A percentile compares a stretch with the other conserved stretches of the same genome.
Evolutionary conservation across 2,113 vertebrate species (phyloP).

Genomic region (Onychostruthus taczanowskii): DNA sequence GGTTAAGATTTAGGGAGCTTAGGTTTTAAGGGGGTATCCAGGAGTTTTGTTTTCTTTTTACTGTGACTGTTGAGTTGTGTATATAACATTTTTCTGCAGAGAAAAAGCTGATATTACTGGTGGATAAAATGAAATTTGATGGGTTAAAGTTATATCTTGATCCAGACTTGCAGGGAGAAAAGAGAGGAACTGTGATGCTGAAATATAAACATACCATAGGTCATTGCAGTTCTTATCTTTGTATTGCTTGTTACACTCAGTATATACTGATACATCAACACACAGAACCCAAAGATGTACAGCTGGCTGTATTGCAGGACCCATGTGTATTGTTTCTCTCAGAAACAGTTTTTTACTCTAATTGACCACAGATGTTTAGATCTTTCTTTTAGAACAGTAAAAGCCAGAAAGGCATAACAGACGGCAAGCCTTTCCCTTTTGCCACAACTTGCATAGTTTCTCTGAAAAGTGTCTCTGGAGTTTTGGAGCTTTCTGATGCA

Average conservation of each 20-base stretch:
- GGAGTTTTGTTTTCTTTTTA: constrained; percentile 57
- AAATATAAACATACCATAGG: not conserved
- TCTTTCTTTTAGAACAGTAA: not conserved
- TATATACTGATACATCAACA: not conserved
- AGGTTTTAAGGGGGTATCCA: constrained; percentile 44
- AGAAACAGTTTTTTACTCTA: not conserved
- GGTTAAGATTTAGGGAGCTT: constrained; percentile 42
- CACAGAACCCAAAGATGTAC: not conserved
- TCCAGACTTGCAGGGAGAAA: not conserved
- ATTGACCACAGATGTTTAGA: not conserved
- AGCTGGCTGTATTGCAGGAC: not conserved
- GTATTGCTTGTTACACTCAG: not conserved
- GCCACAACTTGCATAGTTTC: not conserved
- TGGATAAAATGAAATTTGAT: constrained; percentile 19
- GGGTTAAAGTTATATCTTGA: not conserved
- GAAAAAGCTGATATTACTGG: constrained; percentile 15
- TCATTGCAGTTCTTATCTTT: not conserved
- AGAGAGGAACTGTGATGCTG: not conserved
- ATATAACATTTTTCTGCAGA: constrained; percentile 12
- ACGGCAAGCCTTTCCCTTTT: not conserved
- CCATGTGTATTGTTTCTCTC: not conserved
- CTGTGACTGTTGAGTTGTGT: not conserved
- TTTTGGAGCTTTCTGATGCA: constrained; percentile 34
- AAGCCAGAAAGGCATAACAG: not conserved
- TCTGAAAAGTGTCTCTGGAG: constrained; percentile 33